Evolutionary conservation across 2,797 vertebrate genomes (phyloP), one percentile per base, ranked within the genome.

Genomic region (Lindbergichthys nudifrons): DNA sequence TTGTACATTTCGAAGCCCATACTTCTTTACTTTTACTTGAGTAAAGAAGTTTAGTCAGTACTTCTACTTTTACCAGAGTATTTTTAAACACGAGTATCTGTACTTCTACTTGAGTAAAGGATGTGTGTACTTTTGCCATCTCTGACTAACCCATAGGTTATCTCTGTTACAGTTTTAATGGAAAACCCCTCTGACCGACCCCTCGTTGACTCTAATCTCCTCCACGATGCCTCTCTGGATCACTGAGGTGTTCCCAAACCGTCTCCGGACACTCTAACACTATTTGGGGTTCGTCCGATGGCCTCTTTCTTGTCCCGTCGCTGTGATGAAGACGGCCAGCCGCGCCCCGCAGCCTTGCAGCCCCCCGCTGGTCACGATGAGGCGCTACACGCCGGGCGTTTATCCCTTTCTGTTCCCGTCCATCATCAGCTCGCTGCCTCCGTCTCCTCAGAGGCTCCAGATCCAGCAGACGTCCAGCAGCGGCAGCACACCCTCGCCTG

Each of bases 401-500:
- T 98, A 97, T 77, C 97, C 97, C 0, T 94, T 98, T 70, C 95
- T 98, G 57, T 98, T 98, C 79, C 97, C 97, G 7, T 96, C 97
- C 0, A 96, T 98, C 90, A 96, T 98, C 61, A 93, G 96, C 87
- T 95, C 96, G 53, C 94, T 97, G 70, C 93, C 97, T 0, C 92
- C 96, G 8, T 96, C 97, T 4, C 84, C 91, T 1, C 96, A 95
- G 63, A 95, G 95, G 70, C 94, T 96, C 53, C 96, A 96, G 41
- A 89, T 94, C 48, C 96, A 95, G 63, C 96, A 94, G 50, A 94
- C 96, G 2, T 93, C 95, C 0, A 97, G 96, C n/a, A 96, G 96
- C 3, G 95, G 95, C 92, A 96, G 96, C 88, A 96, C 96, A 0
- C 96, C 96, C 0, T 98, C 97, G 3, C 97, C 97, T 67, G 95